A percentile compares a stretch with the other conserved stretches of the same genome.
phyloP scores from a whole-genome alignment of 2,888 invertebrate species.

The Smittia aterrima region DNA sequence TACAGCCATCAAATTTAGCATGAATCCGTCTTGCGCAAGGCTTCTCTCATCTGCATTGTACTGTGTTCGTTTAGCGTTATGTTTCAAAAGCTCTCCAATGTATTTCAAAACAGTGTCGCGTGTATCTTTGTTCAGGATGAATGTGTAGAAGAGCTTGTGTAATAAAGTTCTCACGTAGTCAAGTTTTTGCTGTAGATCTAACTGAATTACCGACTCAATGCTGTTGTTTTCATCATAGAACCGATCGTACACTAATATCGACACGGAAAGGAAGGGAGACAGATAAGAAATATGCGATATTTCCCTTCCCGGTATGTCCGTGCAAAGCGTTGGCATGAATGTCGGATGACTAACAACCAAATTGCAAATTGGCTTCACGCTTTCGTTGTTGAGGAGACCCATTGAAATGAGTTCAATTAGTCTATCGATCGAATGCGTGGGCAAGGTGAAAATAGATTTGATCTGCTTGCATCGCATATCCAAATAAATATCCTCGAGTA shows the following conservation, averaged over 20 bases:
- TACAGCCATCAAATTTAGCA: conserved; percentile 89
- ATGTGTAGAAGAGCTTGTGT: conserved; percentile 78
- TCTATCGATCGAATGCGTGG: conserved; percentile 70
- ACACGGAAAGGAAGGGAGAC: conserved; percentile 88
- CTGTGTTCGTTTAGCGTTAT: conserved; percentile 86
- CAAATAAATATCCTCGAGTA: conserved; percentile 51
- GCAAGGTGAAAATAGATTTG: conserved; percentile 19
- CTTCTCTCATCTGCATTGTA: conserved; percentile 84
- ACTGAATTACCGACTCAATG: conserved; percentile 6
- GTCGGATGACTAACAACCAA: conserved; percentile 66
- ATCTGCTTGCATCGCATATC: conserved; percentile 50
- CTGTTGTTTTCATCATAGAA: conserved; percentile 39
- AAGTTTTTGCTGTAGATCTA: conserved; percentile 58
- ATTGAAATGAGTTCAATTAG: conserved; percentile 79
- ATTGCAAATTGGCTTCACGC: conserved; percentile 73
- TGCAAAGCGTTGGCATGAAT: conserved; percentile 69
- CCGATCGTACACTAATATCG: conserved; percentile 66
- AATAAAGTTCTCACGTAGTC: conserved; percentile 74
- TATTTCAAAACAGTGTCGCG: conserved; percentile 77
- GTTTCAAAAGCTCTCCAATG: conserved; percentile 70
- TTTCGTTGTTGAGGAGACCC: conserved; percentile 64
- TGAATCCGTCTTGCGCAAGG: conserved; percentile 90
- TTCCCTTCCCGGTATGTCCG: conserved; percentile 76
- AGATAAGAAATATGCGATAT: conserved; percentile 80
- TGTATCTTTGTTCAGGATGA: conserved; percentile 78